Percentiles rank a stretch among this genome's conserved stretches.
Evolutionary conservation across 2,797 vertebrate genomes (phyloP).

Genomic region (Peromyscus melanophrys): DNA sequence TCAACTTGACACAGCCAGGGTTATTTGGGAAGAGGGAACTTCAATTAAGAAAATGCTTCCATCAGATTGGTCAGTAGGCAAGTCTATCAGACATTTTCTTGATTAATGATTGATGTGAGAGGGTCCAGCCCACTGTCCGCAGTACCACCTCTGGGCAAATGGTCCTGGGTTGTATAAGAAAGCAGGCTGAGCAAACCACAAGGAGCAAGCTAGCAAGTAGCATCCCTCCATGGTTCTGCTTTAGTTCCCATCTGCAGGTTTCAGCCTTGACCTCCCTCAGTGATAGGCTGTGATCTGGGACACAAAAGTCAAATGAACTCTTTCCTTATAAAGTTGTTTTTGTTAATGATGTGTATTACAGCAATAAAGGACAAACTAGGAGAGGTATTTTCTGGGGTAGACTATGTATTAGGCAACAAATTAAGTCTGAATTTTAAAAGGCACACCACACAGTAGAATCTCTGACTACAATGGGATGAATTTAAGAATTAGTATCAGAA

Average conservation of each 20-base stretch:
- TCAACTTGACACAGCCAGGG: not conserved
- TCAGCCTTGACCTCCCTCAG: not conserved
- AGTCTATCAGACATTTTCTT: not conserved
- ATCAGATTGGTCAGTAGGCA: not conserved
- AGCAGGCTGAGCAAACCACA: not conserved
- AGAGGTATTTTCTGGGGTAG: not conserved
- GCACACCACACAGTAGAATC: not conserved
- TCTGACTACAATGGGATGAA: not conserved
- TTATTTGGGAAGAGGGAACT: not conserved
- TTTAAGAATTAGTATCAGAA: not conserved
- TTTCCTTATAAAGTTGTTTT: not conserved
- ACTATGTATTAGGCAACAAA: not conserved
- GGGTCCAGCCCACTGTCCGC: not conserved
- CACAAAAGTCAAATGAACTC: not conserved
- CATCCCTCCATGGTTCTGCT: no score
- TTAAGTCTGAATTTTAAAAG: conserved; percentile 20
- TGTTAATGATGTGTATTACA: not conserved
- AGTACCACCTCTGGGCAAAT: not conserved
- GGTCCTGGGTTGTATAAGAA: not conserved
- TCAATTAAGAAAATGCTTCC: not conserved
- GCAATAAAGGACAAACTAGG: not conserved
- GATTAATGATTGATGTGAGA: not conserved
- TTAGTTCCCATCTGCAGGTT: not conserved
- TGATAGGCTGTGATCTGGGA: not conserved
- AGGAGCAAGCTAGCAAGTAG: not conserved